Base-by-base conservation (phyloP, 2,113 vertebrate species). In the Phaethon lepturus region DNA sequence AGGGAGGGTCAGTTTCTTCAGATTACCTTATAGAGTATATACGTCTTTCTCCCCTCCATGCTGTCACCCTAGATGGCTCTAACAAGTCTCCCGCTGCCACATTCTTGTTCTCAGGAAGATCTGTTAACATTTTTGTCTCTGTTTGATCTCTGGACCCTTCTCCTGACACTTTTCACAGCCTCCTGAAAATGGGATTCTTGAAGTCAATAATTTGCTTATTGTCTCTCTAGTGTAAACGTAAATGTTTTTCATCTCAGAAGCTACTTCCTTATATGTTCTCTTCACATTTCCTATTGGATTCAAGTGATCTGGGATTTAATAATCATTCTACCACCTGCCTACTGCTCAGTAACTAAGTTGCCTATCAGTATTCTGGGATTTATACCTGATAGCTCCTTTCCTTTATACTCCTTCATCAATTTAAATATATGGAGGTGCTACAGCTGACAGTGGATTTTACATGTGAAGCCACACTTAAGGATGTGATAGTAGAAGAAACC, bases 111-210 rank as follows among this genome's bases (percentile, higher is more conserved):
- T 92, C 80, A 93, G 90, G 90, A 92, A 92, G 89, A 89, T 94
- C 84, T 62, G 80, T 92, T 95, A 91, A 93, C 49, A 62, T 91
- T 92, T 94, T 84, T 80, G 59, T 75, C 91, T 93, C 47, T 88
- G 92, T 95, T 94, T 95, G 90, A 97, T 95, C 94, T 94, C 86
- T 35, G 42, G 75, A 74, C 63, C 86, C n/a, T 96, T 94, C 85
- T 92, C 50, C 52, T 58, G 55, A 71, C 63, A 60, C 84, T 96
- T 96, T 92, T 95, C 91, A 94, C 92, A 95, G 90, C 64, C 86
- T 92, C 86, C 72, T 93, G 95, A 94, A 95, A 93, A 95, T 59
- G 83, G 68, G 86, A 92, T 92, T 92, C 86, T 81, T 52, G 25
- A 78, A 90, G 86, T 93, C 92, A 94, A 73, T 92, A 83, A 87